Percentiles rank a stretch among this genome's conserved stretches.
phyloP scores from a whole-genome alignment of 2,888 invertebrate genomes.

The Eurytoma adleriae region DNA sequence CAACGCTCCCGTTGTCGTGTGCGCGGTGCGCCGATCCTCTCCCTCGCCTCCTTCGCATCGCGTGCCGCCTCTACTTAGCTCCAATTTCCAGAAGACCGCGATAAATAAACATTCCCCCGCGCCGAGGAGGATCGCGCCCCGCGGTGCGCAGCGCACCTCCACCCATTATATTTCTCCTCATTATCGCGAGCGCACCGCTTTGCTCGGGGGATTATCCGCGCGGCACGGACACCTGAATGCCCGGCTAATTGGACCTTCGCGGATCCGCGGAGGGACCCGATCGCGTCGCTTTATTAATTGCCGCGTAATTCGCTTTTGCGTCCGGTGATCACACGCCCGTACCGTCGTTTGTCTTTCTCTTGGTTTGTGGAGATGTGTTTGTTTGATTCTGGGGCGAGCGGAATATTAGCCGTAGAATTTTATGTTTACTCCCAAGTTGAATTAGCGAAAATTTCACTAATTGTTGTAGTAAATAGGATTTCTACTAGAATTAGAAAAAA shows the following conservation, averaged over 20 bases:
- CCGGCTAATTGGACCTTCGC: background rate
- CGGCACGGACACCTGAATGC: background rate
- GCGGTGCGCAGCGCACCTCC: background rate
- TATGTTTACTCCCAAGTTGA: no score
- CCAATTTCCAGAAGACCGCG: constrained; percentile 52
- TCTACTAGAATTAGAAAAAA: no score
- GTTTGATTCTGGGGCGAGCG: no score
- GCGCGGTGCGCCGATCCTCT: background rate
- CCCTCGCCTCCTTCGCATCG: constrained; percentile 35
- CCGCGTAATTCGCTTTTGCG: no score
- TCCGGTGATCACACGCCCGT: no score
- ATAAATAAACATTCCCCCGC: constrained; percentile 53
- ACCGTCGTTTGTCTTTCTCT: no score
- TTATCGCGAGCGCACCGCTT: constrained; percentile 9
- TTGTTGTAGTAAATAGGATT: no score
- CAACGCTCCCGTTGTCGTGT: constrained; percentile 53
- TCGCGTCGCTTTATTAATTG: no score
- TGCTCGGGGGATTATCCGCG: background rate
- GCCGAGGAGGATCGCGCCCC: background rate
- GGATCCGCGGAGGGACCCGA: no score
- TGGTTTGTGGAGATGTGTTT: no score
- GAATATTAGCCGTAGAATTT: no score
- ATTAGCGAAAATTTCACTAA: no score
- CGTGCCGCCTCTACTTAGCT: constrained; percentile 53
- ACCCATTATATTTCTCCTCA: constrained; percentile 41